These are phyloP conservation scores for Mormyrops boulengeri DNA, from an alignment of 2,797 vertebrate genomes.

Conservation along the genomic window DNA sequence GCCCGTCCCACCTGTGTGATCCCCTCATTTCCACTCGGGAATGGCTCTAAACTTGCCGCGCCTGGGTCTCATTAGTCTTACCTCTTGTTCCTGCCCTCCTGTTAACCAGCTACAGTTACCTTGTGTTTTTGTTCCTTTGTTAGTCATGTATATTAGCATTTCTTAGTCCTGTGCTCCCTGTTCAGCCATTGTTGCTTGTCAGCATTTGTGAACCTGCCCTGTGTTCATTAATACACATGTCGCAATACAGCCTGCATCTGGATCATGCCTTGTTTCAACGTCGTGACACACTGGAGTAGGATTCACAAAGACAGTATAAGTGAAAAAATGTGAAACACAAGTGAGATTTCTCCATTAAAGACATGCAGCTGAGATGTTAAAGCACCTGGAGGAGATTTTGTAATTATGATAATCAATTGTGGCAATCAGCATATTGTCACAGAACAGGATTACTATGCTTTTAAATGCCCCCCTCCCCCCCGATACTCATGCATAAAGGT, in stretches of 20 bases:
- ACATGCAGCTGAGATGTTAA: background rate
- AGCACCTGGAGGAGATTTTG: background rate
- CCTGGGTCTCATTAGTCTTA: background rate
- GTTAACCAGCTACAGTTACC: background rate
- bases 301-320: background rate
- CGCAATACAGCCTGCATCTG: background rate
- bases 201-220: background rate
- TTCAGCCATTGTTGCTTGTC: background rate
- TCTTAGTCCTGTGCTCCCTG: background rate
- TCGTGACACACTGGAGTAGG: background rate
- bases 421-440: conserved; percentile 13
- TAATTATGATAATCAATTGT: conserved; percentile 2
- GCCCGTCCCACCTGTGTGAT: background rate
- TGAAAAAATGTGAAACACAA: background rate
- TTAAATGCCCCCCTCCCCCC: background rate
- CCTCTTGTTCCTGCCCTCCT: background rate
- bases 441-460: conserved; percentile 28
- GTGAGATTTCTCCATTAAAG: background rate
- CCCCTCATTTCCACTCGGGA: background rate
- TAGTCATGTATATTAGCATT: background rate
- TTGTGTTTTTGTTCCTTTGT: background rate
- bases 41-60: background rate
- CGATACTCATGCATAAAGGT: conserved; percentile 31
- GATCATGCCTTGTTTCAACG: too few relatives aligned
- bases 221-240: background rate